phyloP scores from a whole-genome alignment of 2,888 invertebrate genomes.

The Chrysomela aeneicollis region DNA sequence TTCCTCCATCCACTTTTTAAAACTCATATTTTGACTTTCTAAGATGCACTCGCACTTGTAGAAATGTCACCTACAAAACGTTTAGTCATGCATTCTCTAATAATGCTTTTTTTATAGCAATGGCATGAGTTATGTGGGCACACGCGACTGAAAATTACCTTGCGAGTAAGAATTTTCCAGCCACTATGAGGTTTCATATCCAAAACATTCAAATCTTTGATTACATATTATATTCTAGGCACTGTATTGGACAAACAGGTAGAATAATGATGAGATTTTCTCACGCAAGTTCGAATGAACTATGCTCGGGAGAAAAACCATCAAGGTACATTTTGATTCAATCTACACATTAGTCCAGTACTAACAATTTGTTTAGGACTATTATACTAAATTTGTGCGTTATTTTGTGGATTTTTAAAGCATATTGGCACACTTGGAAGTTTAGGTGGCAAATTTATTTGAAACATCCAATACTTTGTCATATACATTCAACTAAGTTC shows the following conservation, averaged over 20 bases:
- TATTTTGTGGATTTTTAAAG: constrained; percentile 33
- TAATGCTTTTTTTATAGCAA: too few species aligned
- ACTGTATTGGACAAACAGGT: constrained; percentile 36
- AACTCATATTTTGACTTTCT: too few species aligned
- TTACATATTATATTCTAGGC: constrained; percentile 25
- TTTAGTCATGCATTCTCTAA: too few species aligned
- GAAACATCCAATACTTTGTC: not conserved
- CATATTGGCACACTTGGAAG: constrained; percentile 29
- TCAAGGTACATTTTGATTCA: not conserved
- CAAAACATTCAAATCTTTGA: not conserved
- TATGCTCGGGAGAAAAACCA: constrained; percentile 9
- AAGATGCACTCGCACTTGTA: too few species aligned
- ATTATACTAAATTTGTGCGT: constrained; percentile 42
- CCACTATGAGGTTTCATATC: not conserved
- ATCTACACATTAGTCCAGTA: constrained; percentile 35
- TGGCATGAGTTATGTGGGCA: too few species aligned
- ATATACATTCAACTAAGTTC: too few species aligned
- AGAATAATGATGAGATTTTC: constrained; percentile 19
- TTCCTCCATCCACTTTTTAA: too few species aligned
- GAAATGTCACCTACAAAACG: too few species aligned
- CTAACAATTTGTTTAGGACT: constrained; percentile 26
- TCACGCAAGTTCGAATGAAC: not conserved
- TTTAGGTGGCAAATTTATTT: constrained; percentile 18
- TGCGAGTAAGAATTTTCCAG: too few species aligned
- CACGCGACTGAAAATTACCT: too few species aligned